Base-by-base conservation (phyloP, 2,888 invertebrate genomes). In the Andrena minutula region DNA sequence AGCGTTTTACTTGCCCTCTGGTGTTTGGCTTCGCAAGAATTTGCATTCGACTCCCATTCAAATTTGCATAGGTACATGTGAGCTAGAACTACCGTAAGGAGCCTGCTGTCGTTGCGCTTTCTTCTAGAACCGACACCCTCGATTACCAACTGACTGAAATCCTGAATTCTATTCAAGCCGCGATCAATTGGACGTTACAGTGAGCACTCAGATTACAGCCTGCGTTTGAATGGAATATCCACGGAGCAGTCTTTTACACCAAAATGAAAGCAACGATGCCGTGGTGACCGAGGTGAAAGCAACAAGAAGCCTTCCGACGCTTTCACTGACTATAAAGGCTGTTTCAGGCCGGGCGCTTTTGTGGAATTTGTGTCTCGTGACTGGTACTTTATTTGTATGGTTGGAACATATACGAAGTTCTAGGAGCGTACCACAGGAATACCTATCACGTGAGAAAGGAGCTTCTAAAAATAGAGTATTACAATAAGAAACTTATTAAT, bases 1-100 rank as follows among this genome's bases (percentile, higher is more conserved):
- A 65, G 77, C 64, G 72, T 84, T 87, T 80, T 73, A 78, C 82
- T 68, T 58, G 71, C 26, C 69, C 70, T 16, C n/a, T 71, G 49
- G 76, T 82, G 81, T 84, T 82, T 80, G 79, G 60, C 53, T 73
- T 71, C 5, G 68, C 63, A 66, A 66, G 76, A 85, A 86, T 85
- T 81, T 83, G 63, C 78, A 81, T 83, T 28, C 65, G 56, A 35
- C 63, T 8, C 8, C 28, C 35, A 23, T 53, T 56, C 56, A 47
- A 65, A 82, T 86, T 86, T 80, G 73, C 82, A 86, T 77, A 85
- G 81, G 69, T 74, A 72, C 68, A 65, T 56, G 80, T 73, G 75
- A 58, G 23, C 65, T n/a, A 35, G 47, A 68, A 5, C 23, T 30
- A 47, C 32, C n/a, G n/a, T 23, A 10, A 28, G 56, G 23, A 5